Evolutionary conservation across 2,797 vertebrate genomes (phyloP).

Genomic region (Varecia variegata): DNA sequence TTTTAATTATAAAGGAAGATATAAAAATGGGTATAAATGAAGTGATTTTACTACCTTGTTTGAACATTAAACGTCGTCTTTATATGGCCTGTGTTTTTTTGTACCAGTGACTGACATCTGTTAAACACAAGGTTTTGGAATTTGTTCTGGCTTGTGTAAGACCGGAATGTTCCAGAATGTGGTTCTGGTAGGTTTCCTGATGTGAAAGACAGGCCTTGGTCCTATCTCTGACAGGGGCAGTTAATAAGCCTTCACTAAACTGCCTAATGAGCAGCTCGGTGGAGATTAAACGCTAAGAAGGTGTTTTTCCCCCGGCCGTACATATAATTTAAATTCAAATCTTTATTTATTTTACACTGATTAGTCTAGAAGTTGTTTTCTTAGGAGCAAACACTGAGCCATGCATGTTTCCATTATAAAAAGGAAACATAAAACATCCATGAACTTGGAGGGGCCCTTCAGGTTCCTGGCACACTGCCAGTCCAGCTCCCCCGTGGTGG

Average conservation of each 20-base stretch:
- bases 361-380: constrained; percentile 58
- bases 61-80: not conserved
- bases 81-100: not conserved
- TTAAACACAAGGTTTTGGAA: constrained; percentile 39
- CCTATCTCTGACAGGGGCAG: constrained; percentile 10
- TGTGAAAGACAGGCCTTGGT: not conserved
- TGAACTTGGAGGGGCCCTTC: not conserved
- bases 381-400: not conserved
- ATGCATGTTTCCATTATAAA: constrained; percentile 25
- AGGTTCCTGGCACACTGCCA: constrained; percentile 12
- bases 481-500: not conserved
- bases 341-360: constrained; percentile 57
- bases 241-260: constrained; percentile 58
- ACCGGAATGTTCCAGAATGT: constrained; percentile 21
- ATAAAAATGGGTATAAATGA: not conserved
- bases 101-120: constrained; percentile 6
- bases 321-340: constrained; percentile 63
- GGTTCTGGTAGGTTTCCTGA: not conserved
- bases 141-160: constrained; percentile 19
- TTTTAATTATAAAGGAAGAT: not conserved
- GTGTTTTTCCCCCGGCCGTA: constrained; percentile 40
- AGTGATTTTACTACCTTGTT: not conserved
- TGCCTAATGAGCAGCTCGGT: constrained; percentile 52
- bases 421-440: constrained; percentile 29
- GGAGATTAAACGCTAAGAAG: constrained; percentile 43